A percentile compares a stretch with the other conserved stretches of the same genome.
Conservation (phyloP, 2,888 invertebrate genomes). For the Xestia xanthographa region DNA sequence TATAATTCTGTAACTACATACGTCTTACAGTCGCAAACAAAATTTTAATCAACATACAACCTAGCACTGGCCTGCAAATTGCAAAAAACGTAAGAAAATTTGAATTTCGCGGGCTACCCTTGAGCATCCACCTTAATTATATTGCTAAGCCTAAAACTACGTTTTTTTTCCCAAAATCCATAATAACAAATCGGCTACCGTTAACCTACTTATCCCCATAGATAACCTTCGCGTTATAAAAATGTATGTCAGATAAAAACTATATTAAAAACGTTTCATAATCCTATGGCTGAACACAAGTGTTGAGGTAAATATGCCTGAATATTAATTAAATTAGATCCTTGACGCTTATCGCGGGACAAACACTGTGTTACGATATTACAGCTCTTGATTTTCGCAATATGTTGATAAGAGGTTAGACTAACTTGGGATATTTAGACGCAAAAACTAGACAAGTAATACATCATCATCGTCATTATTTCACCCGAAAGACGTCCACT, state of each 20-base stretch:
- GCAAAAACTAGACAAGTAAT: background rate
- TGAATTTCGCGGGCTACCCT: too few relatives aligned
- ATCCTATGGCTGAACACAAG: constrained; percentile 38
- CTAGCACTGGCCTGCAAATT: too few relatives aligned
- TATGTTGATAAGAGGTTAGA: constrained; percentile 28
- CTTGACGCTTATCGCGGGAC: constrained; percentile 25
- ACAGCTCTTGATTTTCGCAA: constrained; percentile 18
- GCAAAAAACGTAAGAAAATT: too few relatives aligned
- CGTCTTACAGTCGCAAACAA: too few relatives aligned
- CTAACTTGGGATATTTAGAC: background rate
- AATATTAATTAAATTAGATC: constrained; percentile 56
- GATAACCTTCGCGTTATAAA: constrained; percentile 37
- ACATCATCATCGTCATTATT: too few relatives aligned
- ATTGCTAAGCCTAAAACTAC: too few relatives aligned
- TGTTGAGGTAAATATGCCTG: constrained; percentile 39
- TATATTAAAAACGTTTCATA: constrained; percentile 53
- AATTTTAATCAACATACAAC: too few relatives aligned
- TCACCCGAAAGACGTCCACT: too few relatives aligned
- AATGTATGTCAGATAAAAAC: constrained; percentile 46
- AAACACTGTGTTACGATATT: constrained; percentile 41
- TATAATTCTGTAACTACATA: too few relatives aligned
- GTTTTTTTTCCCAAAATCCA: background rate
- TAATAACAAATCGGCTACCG: constrained; percentile 20
- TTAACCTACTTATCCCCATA: constrained; percentile 27
- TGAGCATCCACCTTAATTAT: too few relatives aligned